These are phyloP conservation scores for Struthidea cinerea DNA, from an alignment of 2,113 vertebrate species.

Conservation along the genomic window DNA sequence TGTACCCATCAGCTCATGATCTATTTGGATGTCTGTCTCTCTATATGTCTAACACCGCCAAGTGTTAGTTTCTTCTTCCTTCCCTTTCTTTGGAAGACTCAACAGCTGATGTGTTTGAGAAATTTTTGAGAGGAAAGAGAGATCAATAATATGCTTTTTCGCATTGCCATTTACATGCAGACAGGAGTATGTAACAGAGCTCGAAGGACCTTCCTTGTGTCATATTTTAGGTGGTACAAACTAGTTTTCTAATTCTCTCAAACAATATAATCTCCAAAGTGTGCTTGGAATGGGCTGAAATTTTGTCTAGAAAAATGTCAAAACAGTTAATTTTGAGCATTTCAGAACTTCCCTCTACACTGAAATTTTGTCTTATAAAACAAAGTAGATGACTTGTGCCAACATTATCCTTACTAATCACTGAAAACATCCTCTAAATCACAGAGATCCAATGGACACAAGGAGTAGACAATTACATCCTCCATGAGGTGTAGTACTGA, in stretches of 20 bases:
- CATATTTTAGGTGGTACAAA: neutral
- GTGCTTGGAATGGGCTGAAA: neutral
- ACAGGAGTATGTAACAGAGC: neutral
- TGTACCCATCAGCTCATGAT: neutral
- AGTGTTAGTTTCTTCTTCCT: neutral
- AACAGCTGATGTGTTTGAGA: neutral
- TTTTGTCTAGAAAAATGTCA: neutral
- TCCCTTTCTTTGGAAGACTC: neutral
- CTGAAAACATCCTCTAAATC: neutral
- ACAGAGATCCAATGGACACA: neutral
- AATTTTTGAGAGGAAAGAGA: neutral
- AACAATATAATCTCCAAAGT: neutral
- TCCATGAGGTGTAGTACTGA: neutral
- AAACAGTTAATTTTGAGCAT: neutral
- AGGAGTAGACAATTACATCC: neutral
- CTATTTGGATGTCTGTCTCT: neutral
- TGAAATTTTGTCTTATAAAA: neutral
- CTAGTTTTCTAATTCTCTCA: neutral
- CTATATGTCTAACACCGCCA: rapidly evolving
- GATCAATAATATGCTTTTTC: neutral
- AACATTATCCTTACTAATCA: neutral
- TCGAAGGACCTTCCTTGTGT: neutral
- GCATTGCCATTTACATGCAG: rapidly evolving
- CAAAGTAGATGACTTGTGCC: neutral
- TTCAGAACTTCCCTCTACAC: neutral